Conservation (phyloP, 2,888 invertebrate genomes). For the Blastobasis lacticolella region DNA sequence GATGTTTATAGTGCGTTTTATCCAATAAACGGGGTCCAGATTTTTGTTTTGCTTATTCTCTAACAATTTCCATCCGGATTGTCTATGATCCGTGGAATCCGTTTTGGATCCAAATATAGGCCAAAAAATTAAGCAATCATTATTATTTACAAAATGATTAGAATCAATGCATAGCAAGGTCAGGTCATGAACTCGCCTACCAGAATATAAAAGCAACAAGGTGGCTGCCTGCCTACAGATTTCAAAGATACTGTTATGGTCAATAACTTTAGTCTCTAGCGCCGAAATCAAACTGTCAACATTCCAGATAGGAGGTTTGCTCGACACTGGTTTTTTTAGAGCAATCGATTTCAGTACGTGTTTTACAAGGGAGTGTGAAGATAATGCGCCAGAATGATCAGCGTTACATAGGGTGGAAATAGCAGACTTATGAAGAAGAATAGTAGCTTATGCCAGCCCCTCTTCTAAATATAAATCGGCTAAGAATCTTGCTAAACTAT, state of each 20-base stretch:
- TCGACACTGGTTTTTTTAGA: not conserved
- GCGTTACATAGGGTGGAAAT: constrained; percentile 1
- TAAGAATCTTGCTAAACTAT: not conserved
- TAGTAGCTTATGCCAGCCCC: not conserved
- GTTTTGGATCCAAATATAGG: constrained; percentile 4
- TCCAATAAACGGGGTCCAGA: constrained; percentile 9
- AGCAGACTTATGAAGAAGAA: not conserved
- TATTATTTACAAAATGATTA: not conserved
- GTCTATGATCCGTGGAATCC: not conserved
- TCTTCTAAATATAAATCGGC: not conserved
- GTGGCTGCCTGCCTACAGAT: not conserved
- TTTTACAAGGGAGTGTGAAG: not conserved
- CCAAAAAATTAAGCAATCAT: constrained; percentile 1
- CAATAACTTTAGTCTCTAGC: not conserved
- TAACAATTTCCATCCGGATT: constrained; percentile 1
- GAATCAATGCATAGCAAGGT: not conserved
- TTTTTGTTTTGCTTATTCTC: not conserved
- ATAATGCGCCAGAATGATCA: not conserved
- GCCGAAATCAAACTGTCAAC: not conserved
- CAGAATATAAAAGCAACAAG: constrained; percentile 1
- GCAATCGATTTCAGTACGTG: not conserved
- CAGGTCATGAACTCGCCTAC: constrained; percentile 1
- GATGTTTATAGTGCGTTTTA: not conserved
- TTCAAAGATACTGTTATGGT: not conserved
- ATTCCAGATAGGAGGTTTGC: constrained; percentile 3